These are phyloP conservation scores for Dryocosmus kuriphilus DNA, from an alignment of 2,888 invertebrate species.

Conservation along the genomic window DNA sequence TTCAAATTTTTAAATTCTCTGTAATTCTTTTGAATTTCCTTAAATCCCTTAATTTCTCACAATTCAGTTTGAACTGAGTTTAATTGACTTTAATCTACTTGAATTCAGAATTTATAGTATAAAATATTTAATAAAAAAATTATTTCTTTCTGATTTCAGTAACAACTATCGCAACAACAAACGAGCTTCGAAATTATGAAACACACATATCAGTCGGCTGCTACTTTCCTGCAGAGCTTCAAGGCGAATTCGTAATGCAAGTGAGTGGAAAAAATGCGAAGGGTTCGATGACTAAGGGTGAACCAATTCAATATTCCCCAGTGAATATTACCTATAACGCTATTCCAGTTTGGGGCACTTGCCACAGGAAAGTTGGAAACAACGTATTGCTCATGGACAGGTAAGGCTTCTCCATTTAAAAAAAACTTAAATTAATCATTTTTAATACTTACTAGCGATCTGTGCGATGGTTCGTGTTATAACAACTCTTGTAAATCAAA, in stretches of 20 bases:
- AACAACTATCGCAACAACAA: slow-evolving; percentile 57
- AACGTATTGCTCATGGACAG: slow-evolving; percentile 82
- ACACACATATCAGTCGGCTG: slow-evolving; percentile 77
- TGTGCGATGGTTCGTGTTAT: too few relatives aligned
- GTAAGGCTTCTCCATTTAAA: slow-evolving; percentile 71
- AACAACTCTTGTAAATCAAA: not conserved
- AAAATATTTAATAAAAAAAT: not conserved
- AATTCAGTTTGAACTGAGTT: too few relatives aligned
- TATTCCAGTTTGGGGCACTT: slow-evolving; percentile 84
- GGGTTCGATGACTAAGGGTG: slow-evolving; percentile 71
- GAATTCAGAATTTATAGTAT: not conserved
- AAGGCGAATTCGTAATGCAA: slow-evolving; percentile 83
- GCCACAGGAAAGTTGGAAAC: slow-evolving; percentile 81
- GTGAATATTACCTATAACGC: slow-evolving; percentile 82
- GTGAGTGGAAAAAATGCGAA: slow-evolving; percentile 71
- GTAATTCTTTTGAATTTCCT: too few relatives aligned
- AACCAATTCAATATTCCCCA: slow-evolving; percentile 81
- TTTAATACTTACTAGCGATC: too few relatives aligned
- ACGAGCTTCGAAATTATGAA: slow-evolving; percentile 55
- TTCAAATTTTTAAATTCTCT: too few relatives aligned
- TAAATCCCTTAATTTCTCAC: too few relatives aligned
- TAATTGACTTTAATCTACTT: too few relatives aligned
- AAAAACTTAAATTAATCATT: not conserved
- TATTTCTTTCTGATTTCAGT: slow-evolving; percentile 49
- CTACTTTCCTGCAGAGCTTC: slow-evolving; percentile 83